Base-by-base conservation (phyloP, 2,888 invertebrate genomes). In the Monopis laevigella region DNA sequence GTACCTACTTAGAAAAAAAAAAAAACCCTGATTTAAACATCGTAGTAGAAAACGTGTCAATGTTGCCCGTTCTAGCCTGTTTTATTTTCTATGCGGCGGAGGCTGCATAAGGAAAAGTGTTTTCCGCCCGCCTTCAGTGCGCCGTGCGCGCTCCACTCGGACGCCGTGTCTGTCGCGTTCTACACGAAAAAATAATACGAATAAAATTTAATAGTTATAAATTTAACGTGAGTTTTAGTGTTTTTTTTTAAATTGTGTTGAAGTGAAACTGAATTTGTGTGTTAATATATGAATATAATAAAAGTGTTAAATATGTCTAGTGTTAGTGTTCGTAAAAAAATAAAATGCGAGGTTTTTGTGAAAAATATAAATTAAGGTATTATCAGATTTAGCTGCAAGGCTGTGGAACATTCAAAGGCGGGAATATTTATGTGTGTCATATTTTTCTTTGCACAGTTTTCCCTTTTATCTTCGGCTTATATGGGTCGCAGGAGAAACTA, bases 371-470 rank as follows among this genome's bases (percentile, higher is more conserved):
- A 36, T 36, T 21, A 36, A 36, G 52, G 55, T 53, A 59, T 62
- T 60, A 58, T 56, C 53, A 56, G 57, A 56, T 65, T 59, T 56
- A 51, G 48, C 43, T 46, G 45, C 34, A 45, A 47, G 50, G 51
- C 46, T 58, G 65, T 54, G 65, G 61, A 74, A 69, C 65, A 69
- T 63, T 59, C 58, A 61, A 55, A 56, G 59, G 56, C 60, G 52
- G 59, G 53, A 58, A 61, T 60, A 67, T 72, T 72, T 70, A 68
- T 70, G 67, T 65, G 59, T 62, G 61, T 61, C 63, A 67, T 70
- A 67, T 68, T 68, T 40, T 68, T 60, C 59, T 55, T 55, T 53
- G 52, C 51, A 59, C 58, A 63, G 60, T 64, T 65, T 65, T 63
- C 54, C 55, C 58, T 16, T 24, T 40, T 30, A 57, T 67, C 64